These are phyloP conservation scores for Drosophila ohnishii DNA, from an alignment of 1,140 invertebrate species.

Conservation along the genomic window DNA sequence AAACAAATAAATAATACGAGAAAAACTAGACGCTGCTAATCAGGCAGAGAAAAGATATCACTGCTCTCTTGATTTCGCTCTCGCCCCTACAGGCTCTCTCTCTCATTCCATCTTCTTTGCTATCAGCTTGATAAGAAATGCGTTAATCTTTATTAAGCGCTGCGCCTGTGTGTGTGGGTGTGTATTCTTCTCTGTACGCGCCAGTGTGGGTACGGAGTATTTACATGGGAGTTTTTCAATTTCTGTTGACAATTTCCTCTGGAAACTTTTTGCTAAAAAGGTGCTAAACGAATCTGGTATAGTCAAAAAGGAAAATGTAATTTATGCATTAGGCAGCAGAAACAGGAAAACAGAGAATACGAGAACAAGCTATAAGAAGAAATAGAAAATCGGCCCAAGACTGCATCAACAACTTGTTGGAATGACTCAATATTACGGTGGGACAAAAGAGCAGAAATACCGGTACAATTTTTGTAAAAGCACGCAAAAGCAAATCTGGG, in stretches of 20 bases:
- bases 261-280: conserved; percentile 53
- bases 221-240: conserved; percentile 54
- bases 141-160: conserved; percentile 79
- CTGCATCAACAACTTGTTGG: conserved; percentile 62
- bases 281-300: conserved; percentile 34
- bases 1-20: conserved; percentile 78
- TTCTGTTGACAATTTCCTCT: conserved; percentile 65
- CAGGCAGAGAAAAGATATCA: conserved; percentile 47
- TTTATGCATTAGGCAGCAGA: conserved; percentile 58
- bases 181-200: conserved; percentile 8
- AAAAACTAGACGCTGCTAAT: conserved; percentile 69
- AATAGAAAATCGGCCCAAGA: conserved; percentile 32
- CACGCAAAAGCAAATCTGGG: background rate
- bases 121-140: conserved; percentile 80
- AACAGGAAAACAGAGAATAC: conserved; percentile 54
- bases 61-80: conserved; percentile 9
- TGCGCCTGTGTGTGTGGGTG: conserved; percentile 32
- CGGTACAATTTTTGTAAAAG: conserved; percentile 1
- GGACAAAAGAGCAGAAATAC: conserved; percentile 31
- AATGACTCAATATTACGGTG: conserved; percentile 59
- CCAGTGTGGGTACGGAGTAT: conserved; percentile 27
- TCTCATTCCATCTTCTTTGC: conserved; percentile 36
- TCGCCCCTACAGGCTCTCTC: background rate
- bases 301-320: conserved; percentile 53
- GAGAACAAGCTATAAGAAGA: conserved; percentile 32